phyloP scores from a whole-genome alignment of 2,888 invertebrate species.

The Thecophora atra region DNA sequence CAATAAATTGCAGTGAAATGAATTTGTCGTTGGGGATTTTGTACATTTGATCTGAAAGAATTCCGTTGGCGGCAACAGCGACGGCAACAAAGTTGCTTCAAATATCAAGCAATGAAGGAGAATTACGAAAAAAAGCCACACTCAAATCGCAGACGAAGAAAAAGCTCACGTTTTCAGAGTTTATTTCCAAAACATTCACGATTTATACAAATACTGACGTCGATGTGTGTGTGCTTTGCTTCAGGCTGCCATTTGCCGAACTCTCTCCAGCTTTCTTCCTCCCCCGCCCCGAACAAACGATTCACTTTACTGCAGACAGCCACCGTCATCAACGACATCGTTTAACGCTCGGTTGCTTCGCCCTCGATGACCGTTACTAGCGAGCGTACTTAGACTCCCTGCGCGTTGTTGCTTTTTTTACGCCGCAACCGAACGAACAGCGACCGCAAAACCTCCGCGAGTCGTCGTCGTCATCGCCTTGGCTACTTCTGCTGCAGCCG shows the following conservation, averaged over 20 bases:
- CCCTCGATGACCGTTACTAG: conserved; percentile 15
- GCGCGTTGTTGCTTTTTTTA: background rate
- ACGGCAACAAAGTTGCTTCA: background rate
- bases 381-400: background rate
- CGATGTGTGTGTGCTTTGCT: too few species aligned
- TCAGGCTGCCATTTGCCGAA: background rate
- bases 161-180: background rate
- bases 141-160: background rate
- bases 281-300: background rate
- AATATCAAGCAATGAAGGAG: background rate
- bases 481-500: background rate
- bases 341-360: conserved; percentile 5
- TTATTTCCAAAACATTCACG: background rate
- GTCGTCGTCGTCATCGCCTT: background rate
- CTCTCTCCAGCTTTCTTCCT: background rate
- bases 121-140: background rate
- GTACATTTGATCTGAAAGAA: background rate
- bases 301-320: background rate
- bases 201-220: too few species aligned
- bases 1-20: too few species aligned
- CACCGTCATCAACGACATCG: background rate
- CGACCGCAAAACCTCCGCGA: background rate
- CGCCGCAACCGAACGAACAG: too few species aligned
- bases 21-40: background rate
- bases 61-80: too few species aligned